A percentile compares a stretch with the other conserved stretches of the same genome.
Evolutionary conservation across 64 coral and sea anemone genomes (phyloP).

Genomic region (Stichodactyla helianthus): DNA sequence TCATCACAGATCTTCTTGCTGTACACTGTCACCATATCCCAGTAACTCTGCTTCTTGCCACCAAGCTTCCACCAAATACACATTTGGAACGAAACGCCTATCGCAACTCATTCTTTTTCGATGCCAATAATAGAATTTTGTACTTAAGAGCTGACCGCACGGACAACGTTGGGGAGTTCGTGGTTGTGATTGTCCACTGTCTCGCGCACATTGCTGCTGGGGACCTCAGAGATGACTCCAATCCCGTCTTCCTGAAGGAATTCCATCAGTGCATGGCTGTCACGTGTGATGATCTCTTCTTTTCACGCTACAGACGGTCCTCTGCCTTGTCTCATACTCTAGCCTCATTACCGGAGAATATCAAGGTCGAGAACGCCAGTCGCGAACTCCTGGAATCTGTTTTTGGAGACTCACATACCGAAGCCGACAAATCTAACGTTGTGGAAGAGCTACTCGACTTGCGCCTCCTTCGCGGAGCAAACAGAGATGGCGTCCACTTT

Average conservation of each 20-base stretch:
- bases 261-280: constrained; percentile 92
- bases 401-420: constrained; percentile 66
- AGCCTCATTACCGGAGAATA: constrained; percentile 39
- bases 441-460: constrained; percentile 82
- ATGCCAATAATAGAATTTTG: constrained; percentile 87
- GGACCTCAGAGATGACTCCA: constrained; percentile 89
- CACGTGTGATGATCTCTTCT: constrained; percentile 95
- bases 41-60: constrained; percentile 81
- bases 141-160: constrained; percentile 80
- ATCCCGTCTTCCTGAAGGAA: constrained; percentile 90
- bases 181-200: constrained; percentile 86
- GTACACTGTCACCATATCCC: constrained; percentile 91
- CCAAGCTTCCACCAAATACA: constrained; percentile 81
- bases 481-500: constrained; percentile 88
- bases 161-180: constrained; percentile 94
- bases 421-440: constrained; percentile 67
- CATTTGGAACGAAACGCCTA: constrained; percentile 84
- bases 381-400: constrained; percentile 65
- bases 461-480: constrained; percentile 81
- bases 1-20: constrained; percentile 81
- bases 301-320: constrained; percentile 88
- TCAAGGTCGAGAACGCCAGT: constrained; percentile 61
- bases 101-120: constrained; percentile 94
- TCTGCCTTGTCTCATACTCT: constrained; percentile 66
- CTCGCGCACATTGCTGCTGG: constrained; percentile 84